phyloP scores from a whole-genome alignment of 2,113 vertebrate genomes.

The Lepidiolamprologus cunningtoni region DNA sequence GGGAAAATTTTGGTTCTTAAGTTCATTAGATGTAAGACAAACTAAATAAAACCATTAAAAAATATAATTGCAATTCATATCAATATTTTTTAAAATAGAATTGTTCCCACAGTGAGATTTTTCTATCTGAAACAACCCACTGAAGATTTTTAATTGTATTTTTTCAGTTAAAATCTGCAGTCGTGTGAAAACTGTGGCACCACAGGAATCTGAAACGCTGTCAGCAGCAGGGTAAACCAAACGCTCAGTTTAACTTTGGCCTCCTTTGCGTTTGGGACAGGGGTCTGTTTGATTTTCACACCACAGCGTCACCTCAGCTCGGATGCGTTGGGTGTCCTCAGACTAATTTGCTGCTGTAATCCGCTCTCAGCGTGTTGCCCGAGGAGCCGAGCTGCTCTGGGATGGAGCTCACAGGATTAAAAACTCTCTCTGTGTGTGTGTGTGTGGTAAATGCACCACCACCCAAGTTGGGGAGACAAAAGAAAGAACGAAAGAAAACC shows the following conservation, averaged over 20 bases:
- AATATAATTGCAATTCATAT: not conserved
- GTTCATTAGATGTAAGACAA: not conserved
- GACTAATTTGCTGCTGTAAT: conserved; percentile 50
- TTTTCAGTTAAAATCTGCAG: not conserved
- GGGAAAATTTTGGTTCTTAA: not conserved
- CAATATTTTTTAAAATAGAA: not conserved
- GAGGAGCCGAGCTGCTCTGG: conserved; percentile 1
- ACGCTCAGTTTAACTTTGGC: not conserved
- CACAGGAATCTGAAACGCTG: not conserved
- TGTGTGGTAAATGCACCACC: not conserved
- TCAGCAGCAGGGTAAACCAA: not conserved
- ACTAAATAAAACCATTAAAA: not conserved
- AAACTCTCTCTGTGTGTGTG: not conserved
- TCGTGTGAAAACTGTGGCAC: not conserved
- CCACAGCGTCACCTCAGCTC: not conserved
- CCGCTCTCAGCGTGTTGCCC: conserved; percentile 19
- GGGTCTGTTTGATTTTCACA: conserved; percentile 53
- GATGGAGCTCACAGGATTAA: conserved; percentile 23
- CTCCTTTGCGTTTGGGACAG: not conserved
- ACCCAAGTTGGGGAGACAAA: conserved; percentile 13
- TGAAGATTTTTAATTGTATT: not conserved
- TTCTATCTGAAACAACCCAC: not conserved
- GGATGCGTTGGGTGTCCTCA: not conserved
- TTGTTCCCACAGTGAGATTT: not conserved
- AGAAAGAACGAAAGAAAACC: not conserved